These are phyloP conservation scores for Heloderma charlesbogerti DNA, from an alignment of 2,113 vertebrate genomes.

Conservation along the genomic window DNA sequence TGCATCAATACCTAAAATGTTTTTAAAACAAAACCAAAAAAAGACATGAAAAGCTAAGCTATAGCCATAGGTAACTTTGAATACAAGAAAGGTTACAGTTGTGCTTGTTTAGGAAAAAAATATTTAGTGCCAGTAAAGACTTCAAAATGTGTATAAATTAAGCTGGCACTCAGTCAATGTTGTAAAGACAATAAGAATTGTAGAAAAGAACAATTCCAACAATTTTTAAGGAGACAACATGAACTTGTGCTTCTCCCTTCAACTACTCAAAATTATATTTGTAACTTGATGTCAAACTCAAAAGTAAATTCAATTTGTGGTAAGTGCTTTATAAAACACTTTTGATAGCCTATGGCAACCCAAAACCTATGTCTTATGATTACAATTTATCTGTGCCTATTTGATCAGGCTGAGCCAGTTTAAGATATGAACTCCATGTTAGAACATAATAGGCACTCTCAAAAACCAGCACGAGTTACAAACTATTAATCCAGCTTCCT, in stretches of 20 bases:
- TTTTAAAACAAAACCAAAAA: neutral
- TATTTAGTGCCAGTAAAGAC: neutral
- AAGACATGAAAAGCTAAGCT: neutral
- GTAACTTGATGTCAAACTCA: neutral
- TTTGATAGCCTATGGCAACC: neutral
- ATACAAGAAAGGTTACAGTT: neutral
- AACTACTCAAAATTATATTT: neutral
- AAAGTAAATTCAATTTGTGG: neutral
- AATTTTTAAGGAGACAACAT: neutral
- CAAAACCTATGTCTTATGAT: neutral
- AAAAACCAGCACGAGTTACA: neutral
- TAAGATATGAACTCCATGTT: neutral
- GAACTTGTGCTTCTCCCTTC: neutral
- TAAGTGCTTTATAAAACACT: neutral
- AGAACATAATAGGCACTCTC: neutral
- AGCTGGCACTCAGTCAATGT: neutral
- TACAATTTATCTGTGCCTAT: neutral
- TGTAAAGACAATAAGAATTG: neutral
- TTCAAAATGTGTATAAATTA: neutral
- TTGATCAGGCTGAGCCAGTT: neutral
- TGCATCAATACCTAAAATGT: conserved; percentile 89
- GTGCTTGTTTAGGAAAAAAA: neutral
- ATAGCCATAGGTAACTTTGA: neutral
- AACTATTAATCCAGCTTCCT: neutral
- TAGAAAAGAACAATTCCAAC: neutral